These are phyloP conservation scores for Schizaphis graminum DNA, from an alignment of 2,888 invertebrate genomes.

Conservation along the genomic window DNA sequence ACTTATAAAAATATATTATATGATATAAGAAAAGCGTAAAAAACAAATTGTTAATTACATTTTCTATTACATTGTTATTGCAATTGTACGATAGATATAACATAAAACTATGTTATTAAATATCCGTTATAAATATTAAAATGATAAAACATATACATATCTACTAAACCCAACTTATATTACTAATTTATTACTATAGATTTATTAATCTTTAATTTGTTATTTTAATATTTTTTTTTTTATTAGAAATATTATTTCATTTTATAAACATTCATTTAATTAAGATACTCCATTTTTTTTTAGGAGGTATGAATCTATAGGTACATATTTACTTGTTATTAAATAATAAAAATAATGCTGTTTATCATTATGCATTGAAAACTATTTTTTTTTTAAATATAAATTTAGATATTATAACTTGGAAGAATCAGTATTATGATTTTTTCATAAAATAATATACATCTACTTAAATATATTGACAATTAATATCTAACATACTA, in stretches of 20 bases:
- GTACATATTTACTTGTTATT: background rate
- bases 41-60: background rate
- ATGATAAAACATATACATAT: background rate
- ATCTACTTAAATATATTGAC: background rate
- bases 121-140: background rate
- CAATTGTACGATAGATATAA: background rate
- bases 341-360: background rate
- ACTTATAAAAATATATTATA: background rate
- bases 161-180: background rate
- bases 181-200: background rate
- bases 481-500: background rate
- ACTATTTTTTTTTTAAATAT: background rate
- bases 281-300: background rate
- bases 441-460: background rate
- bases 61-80: background rate
- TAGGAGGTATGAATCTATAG: too few species aligned
- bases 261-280: background rate
- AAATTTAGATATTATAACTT: background rate
- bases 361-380: background rate
- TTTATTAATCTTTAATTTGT: background rate
- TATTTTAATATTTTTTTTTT: background rate
- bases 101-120: background rate
- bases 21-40: background rate
- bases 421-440: background rate
- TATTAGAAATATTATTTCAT: too few species aligned